Percentiles rank a stretch among this genome's conserved stretches.
Conservation (phyloP, 2,113 vertebrate genomes). For the Ardeotis arabs region DNA sequence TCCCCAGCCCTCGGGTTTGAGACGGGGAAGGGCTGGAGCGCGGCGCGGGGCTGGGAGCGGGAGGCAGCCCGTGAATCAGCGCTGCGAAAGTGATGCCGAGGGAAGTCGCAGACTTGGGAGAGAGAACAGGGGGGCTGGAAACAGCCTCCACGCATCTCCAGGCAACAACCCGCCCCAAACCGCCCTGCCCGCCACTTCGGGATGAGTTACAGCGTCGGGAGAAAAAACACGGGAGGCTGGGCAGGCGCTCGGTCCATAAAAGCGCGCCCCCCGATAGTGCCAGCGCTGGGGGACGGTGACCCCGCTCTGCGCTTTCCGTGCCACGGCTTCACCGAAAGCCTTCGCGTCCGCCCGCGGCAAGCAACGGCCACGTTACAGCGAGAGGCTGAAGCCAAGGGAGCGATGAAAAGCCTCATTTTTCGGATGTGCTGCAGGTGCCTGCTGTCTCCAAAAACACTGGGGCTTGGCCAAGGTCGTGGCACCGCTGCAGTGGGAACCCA, state of each 20-base stretch:
- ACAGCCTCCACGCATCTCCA: slow-evolving; percentile 50
- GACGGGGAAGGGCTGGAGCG: background rate
- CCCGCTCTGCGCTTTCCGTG: fast-evolving
- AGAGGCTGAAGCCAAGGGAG: background rate
- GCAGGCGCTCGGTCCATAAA: background rate
- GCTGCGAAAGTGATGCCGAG: background rate
- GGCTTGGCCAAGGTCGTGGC: background rate
- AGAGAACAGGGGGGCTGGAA: slow-evolving; percentile 19
- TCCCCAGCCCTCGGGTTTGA: background rate
- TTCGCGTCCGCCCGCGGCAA: background rate
- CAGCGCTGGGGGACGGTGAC: fast-evolving
- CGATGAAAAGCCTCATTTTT: background rate
- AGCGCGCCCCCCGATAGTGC: background rate
- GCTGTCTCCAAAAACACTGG: fast-evolving
- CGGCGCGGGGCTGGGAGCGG: background rate
- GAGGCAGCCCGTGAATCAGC: background rate
- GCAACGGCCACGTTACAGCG: background rate
- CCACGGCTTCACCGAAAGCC: background rate
- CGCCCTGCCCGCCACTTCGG: background rate
- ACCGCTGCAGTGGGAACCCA: fast-evolving
- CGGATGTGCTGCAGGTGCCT: fast-evolving
- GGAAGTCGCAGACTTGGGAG: slow-evolving; percentile 26
- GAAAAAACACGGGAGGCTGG: background rate
- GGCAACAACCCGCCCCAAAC: slow-evolving; percentile 41
- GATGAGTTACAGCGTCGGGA: background rate